phyloP scores from a whole-genome alignment of 2,888 invertebrate genomes.

The Bedellia somnulentella region DNA sequence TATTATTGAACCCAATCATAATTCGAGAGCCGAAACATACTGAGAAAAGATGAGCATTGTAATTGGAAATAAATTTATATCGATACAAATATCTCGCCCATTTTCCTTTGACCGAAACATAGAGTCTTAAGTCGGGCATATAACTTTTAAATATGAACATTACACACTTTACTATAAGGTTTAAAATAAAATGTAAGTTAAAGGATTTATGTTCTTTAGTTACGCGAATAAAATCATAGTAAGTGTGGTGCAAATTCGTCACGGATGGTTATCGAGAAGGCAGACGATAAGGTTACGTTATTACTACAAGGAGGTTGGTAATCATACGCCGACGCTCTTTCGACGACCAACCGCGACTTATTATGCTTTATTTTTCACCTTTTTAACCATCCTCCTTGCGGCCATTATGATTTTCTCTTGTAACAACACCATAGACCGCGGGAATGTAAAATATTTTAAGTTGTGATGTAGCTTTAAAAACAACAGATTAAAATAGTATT shows the following conservation, averaged over 20 bases:
- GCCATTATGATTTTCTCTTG: too few species aligned
- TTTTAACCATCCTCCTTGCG: constrained; percentile 11
- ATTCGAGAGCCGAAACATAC: constrained; percentile 20
- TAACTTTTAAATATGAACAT: not conserved
- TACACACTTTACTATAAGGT: not conserved
- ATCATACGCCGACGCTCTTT: constrained; percentile 36
- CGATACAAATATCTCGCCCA: constrained; percentile 38
- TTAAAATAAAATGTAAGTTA: constrained; percentile 8
- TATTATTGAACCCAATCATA: too few species aligned
- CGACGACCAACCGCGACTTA: constrained; percentile 25
- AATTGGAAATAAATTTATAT: constrained; percentile 51
- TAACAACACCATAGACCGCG: too few species aligned
- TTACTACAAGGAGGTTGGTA: constrained; percentile 37
- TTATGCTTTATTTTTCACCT: constrained; percentile 20
- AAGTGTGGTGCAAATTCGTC: constrained; percentile 53
- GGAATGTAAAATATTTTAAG: too few species aligned
- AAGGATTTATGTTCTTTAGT: constrained; percentile 9
- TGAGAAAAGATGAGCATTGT: constrained; percentile 28
- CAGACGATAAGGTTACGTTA: constrained; percentile 53
- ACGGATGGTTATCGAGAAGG: constrained; percentile 55
- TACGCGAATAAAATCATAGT: constrained; percentile 21
- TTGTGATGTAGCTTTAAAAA: too few species aligned
- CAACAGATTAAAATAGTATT: too few species aligned
- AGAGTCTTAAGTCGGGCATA: not conserved
- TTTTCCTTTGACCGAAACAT: constrained; percentile 16